phyloP scores from a whole-genome alignment of 2,888 invertebrate genomes.

The Lasioglossum marginatum region DNA sequence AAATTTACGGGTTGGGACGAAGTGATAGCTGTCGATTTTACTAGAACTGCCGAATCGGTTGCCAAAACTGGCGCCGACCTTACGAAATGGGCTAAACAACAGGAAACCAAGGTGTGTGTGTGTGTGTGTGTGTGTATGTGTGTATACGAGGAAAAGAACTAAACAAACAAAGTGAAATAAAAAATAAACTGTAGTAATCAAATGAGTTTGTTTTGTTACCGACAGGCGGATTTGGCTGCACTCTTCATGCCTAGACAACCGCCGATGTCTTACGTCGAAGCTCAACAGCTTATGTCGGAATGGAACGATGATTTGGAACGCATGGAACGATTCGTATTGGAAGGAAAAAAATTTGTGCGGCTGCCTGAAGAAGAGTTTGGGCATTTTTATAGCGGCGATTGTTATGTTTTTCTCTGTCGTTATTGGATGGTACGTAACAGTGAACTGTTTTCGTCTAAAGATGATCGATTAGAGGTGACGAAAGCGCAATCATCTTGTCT shows the following conservation, averaged over 20 bases:
- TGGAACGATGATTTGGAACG: constrained; percentile 99
- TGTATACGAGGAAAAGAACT: background rate
- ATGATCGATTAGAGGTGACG: background rate
- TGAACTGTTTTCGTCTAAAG: background rate
- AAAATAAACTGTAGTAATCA: background rate
- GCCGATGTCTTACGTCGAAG: constrained; percentile 93
- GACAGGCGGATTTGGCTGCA: constrained; percentile 95
- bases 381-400: constrained; percentile 96
- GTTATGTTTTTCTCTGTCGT: constrained; percentile 98
- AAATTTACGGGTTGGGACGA: constrained; percentile 99
- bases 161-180: background rate
- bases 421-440: constrained; percentile 91
- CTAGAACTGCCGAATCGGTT: constrained; percentile 98
- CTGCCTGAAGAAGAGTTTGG: constrained; percentile 97
- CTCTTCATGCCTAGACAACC: constrained; percentile 98
- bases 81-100: constrained; percentile 94
- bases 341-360: constrained; percentile 98
- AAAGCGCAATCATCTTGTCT: too few relatives aligned
- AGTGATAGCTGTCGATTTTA: constrained; percentile 99
- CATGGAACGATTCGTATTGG: constrained; percentile 98
- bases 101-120: constrained; percentile 90
- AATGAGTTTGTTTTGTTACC: constrained; percentile 15
- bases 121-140: background rate
- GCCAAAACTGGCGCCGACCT: constrained; percentile 98
- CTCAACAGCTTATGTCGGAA: constrained; percentile 95